Percentiles rank a stretch among this genome's conserved stretches.
phyloP scores from a whole-genome alignment of 1,140 invertebrate species.

The Drosophila erecta region DNA sequence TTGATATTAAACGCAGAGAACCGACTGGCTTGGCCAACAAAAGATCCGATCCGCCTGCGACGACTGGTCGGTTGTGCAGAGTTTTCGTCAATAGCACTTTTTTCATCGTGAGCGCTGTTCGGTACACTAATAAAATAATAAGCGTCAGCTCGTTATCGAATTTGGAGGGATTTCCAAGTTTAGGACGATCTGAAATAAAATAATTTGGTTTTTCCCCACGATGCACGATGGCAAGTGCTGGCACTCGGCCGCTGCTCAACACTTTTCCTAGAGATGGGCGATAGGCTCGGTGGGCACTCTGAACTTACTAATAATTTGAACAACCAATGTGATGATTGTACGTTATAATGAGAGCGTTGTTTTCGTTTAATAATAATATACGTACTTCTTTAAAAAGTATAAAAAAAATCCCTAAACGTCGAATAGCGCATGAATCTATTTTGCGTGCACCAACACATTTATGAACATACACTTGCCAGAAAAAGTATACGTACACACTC shows the following conservation, averaged over 20 bases:
- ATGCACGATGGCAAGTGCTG: conserved; percentile 16
- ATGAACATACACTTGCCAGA: no score
- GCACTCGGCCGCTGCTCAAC: background rate
- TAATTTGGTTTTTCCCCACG: conserved; percentile 67
- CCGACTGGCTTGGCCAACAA: conserved; percentile 11
- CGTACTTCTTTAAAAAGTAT: no score
- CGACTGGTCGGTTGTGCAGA: conserved; percentile 33
- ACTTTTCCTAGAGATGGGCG: conserved; percentile 13
- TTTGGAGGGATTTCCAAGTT: conserved; percentile 43
- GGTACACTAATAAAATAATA: background rate
- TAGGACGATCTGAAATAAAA: conserved; percentile 25
- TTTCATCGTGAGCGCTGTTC: conserved; percentile 46
- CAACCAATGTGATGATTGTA: no score
- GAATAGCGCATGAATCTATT: no score
- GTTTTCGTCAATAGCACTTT: conserved; percentile 72
- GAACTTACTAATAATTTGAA: no score
- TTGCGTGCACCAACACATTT: no score
- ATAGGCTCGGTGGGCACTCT: background rate
- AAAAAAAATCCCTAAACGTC: no score
- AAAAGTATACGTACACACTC: no score
- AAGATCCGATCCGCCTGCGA: conserved; percentile 9
- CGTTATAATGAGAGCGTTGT: no score
- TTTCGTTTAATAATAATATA: background rate
- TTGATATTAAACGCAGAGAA: conserved; percentile 22
- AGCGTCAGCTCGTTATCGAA: background rate